Percentiles rank a stretch among this genome's conserved stretches.
Evolutionary conservation across 2,888 invertebrate species (phyloP).

Genomic region (Tipula helvola): DNA sequence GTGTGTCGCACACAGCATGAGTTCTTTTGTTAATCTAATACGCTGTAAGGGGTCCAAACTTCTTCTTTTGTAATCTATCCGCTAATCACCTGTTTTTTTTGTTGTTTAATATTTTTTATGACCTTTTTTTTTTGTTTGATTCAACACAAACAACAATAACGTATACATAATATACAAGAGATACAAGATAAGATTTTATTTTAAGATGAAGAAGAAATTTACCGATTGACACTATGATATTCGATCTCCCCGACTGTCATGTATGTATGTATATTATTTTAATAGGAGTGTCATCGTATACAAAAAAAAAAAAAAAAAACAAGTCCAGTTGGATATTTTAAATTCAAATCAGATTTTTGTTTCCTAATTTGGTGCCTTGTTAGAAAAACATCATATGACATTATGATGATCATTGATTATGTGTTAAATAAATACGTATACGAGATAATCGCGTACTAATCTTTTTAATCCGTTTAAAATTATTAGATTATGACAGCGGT

Average conservation of each 20-base stretch:
- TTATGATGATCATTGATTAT: neutral
- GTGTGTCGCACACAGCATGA: slow-evolving; percentile 15
- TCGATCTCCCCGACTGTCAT: neutral
- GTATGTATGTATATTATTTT: neutral
- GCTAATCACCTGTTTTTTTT: slow-evolving; percentile 17
- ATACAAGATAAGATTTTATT: neutral
- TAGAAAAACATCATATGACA: neutral
- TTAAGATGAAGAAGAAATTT: neutral
- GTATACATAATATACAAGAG: neutral
- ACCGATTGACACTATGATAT: neutral
- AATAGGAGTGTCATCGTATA: neutral
- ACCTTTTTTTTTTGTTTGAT: neutral
- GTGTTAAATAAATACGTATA: neutral
- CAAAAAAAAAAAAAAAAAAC: neutral
- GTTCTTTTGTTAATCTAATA: slow-evolving; percentile 18
- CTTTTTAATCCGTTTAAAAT: neutral
- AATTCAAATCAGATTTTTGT: neutral
- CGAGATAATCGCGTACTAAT: neutral
- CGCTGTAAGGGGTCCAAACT: slow-evolving; percentile 13
- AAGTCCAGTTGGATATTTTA: neutral
- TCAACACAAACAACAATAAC: neutral
- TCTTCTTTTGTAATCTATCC: slow-evolving; percentile 15
- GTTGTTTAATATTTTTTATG: neutral
- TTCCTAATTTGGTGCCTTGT: neutral
- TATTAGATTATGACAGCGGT: neutral